phyloP scores from a whole-genome alignment of 2,797 vertebrate species.

The Siniperca undulata region DNA sequence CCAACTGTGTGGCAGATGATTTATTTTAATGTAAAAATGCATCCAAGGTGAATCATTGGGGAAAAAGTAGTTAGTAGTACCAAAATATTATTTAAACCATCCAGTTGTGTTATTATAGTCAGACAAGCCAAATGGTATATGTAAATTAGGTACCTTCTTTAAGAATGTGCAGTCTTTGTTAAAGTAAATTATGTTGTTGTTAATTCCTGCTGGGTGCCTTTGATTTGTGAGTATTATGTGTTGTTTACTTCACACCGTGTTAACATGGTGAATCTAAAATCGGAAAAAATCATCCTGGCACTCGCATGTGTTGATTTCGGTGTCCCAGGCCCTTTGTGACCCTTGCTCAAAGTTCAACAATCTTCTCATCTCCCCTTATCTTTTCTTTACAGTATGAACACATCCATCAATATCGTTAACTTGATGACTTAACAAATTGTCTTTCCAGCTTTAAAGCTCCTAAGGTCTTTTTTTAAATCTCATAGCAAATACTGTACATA shows the following conservation, averaged over 20 bases:
- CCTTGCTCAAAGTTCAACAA: neutral
- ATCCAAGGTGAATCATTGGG: neutral
- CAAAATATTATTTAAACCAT: neutral
- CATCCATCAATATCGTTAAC: neutral
- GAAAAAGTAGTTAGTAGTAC: too few relatives aligned
- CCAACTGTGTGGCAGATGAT: neutral
- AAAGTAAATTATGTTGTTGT: neutral
- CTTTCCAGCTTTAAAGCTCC: neutral
- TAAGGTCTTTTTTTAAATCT: neutral
- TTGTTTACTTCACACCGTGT: neutral
- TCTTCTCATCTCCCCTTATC: neutral
- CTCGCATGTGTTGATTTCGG: neutral
- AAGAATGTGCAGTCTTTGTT: neutral
- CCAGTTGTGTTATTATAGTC: neutral
- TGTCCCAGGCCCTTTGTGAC: neutral
- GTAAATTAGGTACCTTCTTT: neutral
- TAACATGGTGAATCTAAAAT: neutral
- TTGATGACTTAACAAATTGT: neutral
- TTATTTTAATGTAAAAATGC: neutral
- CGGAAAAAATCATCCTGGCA: neutral
- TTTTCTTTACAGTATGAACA: neutral
- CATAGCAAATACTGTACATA: constrained; percentile 23
- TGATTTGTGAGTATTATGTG: neutral
- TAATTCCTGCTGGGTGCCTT: neutral
- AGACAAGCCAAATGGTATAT: neutral